phyloP scores from a whole-genome alignment of 1,140 invertebrate species.

The Hylaeus volcanicus region DNA sequence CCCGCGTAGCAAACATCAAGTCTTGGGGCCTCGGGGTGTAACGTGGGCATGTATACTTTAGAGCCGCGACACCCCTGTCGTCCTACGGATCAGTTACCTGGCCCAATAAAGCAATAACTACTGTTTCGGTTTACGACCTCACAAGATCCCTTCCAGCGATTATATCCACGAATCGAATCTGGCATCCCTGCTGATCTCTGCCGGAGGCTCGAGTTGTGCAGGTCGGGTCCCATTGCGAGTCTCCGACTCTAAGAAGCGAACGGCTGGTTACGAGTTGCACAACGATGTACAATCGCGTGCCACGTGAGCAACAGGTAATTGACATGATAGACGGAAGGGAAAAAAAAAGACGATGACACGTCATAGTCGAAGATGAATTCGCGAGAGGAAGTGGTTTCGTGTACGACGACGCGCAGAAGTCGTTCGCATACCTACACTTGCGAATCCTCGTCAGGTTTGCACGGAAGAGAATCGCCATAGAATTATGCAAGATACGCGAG shows the following conservation, averaged over 20 bases:
- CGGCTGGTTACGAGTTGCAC: neutral
- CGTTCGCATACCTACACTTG: neutral
- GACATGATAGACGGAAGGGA: neutral
- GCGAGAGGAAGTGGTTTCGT: neutral
- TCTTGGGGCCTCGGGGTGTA: no score
- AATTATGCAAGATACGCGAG: slow-evolving; percentile 59
- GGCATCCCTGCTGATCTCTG: no score
- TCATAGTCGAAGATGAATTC: neutral
- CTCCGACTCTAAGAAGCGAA: neutral
- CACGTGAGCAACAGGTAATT: neutral
- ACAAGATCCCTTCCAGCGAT: no score
- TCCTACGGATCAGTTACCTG: no score
- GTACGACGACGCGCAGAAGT: neutral
- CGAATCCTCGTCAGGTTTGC: neutral
- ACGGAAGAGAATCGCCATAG: neutral
- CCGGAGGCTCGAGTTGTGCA: neutral
- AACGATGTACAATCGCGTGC: neutral
- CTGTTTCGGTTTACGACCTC: no score
- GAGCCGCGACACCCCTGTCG: no score
- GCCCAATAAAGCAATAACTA: no score
- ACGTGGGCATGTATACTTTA: no score
- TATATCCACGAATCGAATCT: no score
- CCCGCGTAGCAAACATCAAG: no score
- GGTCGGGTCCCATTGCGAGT: neutral
- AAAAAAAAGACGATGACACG: no score